Base-by-base conservation (phyloP, 2,113 vertebrate genomes). In the Bagarius yarrelli region DNA sequence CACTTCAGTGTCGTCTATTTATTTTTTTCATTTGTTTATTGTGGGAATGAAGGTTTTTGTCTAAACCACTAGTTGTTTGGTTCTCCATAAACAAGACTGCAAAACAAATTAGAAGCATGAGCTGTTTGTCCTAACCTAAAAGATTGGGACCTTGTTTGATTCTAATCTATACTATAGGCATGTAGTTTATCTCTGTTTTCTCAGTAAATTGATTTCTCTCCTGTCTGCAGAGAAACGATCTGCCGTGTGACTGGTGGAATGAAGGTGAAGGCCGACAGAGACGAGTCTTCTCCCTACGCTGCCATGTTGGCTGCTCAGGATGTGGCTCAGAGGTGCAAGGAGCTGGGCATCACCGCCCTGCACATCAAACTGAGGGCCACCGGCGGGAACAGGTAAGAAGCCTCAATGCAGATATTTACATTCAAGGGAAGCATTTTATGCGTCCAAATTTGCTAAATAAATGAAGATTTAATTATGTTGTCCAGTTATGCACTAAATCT, bases 261-360 rank as follows among this genome's bases (percentile, higher is more conserved):
- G 98, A 99, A 99, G 92, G 98, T 98, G 85, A 99, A 99, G 89
- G 97, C 97, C 0, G 98, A 99, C 93, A 90, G 97, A 88, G 97
- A 99, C 0, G 98, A 99, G 87, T 98, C 96, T 2, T 98, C 98
- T 74, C 97, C 97, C 0, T 98, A 98, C 0, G 98, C 98, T 0
- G 98, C 98, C 83, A 98, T 99, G 96, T 90, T 99, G 93, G 97
- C 97, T 0, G 96, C 97, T 19, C 98, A 99, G 92, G 98, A 99
- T 0, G 98, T 99, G 0, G 97, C 97, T 75, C 96, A 97, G 93
- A 94, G 97, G 87, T 99, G 97, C 94, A 99, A 99, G 88, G 97
- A 99, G 84, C 91, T 99, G 76, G 97, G 98, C 0, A 99, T 99
- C 92, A 98, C 97, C 0, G 97, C 97, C 3, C 94, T 99, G 83